Percentiles rank a stretch among this genome's conserved stretches.
Evolutionary conservation across 2,113 vertebrate species (phyloP).

Genomic region (Crotalus viridis): DNA sequence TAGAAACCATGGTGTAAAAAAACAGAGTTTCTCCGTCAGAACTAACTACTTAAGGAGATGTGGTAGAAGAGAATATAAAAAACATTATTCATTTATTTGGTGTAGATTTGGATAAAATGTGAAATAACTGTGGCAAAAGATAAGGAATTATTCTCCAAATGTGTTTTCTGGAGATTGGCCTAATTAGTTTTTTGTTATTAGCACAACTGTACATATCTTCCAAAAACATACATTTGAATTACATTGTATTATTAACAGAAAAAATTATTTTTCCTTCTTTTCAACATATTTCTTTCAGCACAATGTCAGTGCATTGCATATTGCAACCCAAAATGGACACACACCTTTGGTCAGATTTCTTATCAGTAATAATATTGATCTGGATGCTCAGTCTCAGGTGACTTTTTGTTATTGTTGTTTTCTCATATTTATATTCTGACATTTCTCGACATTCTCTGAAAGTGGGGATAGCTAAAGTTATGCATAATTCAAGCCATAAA

Average conservation of each 20-base stretch:
- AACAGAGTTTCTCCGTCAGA: neutral
- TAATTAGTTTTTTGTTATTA: neutral
- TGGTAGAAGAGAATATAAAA: neutral
- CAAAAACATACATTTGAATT: neutral
- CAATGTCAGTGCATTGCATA: conserved; percentile 72
- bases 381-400: conserved; percentile 74
- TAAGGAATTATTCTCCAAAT: neutral
- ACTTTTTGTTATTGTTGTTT: conserved; percentile 33
- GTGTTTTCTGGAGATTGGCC: neutral
- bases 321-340: conserved; percentile 76
- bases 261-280: neutral
- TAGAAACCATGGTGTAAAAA: neutral
- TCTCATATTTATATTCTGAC: neutral
- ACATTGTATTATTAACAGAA: neutral
- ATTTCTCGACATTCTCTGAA: neutral
- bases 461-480: neutral
- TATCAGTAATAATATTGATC: conserved; percentile 68
- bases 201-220: neutral
- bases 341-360: conserved; percentile 77
- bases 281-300: conserved; percentile 65
- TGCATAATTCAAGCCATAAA: neutral
- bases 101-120: neutral
- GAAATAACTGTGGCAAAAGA: neutral
- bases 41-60: neutral
- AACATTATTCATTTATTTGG: neutral